Evolutionary conservation across 2,797 vertebrate species (phyloP).

Genomic region (Sandelia bainsii): DNA sequence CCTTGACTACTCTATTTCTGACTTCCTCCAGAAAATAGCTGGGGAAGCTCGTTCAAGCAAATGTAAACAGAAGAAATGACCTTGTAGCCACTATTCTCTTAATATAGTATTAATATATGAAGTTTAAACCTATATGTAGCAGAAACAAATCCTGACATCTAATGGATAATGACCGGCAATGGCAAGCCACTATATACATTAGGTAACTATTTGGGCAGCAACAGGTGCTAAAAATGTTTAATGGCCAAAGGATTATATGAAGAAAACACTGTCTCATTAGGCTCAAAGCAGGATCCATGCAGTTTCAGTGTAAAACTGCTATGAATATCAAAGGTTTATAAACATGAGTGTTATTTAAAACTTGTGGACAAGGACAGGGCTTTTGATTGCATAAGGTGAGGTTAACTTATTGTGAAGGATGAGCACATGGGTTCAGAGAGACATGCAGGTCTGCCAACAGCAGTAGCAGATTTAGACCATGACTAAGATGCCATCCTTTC

Average conservation of each 20-base stretch:
- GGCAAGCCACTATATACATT: conserved; percentile 34
- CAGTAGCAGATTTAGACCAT: conserved; percentile 75
- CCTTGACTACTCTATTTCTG: conserved; percentile 55
- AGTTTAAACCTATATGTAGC: conserved; percentile 38
- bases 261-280: conserved; percentile 29
- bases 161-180: conserved; percentile 27
- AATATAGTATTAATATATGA: conserved; percentile 23
- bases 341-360: conserved; percentile 13
- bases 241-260: conserved; percentile 46
- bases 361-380: conserved; percentile 12
- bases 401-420: conserved; percentile 54
- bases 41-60: conserved; percentile 24
- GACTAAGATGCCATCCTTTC: conserved; percentile 69
- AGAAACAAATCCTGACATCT: conserved; percentile 39
- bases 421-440: conserved; percentile 28
- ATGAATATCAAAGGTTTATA: conserved; percentile 1
- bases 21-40: conserved; percentile 66
- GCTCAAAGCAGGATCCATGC: conserved; percentile 1
- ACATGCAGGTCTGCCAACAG: conserved; percentile 42
- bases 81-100: conserved; percentile 8
- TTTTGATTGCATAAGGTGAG: conserved; percentile 39
- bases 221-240: conserved; percentile 58
- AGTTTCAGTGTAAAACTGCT: not conserved
- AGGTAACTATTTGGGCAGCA: conserved; percentile 35
- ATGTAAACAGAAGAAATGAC: conserved; percentile 67